phyloP scores from a whole-genome alignment of 23 tunicate species.

The Ascidia mentula region DNA sequence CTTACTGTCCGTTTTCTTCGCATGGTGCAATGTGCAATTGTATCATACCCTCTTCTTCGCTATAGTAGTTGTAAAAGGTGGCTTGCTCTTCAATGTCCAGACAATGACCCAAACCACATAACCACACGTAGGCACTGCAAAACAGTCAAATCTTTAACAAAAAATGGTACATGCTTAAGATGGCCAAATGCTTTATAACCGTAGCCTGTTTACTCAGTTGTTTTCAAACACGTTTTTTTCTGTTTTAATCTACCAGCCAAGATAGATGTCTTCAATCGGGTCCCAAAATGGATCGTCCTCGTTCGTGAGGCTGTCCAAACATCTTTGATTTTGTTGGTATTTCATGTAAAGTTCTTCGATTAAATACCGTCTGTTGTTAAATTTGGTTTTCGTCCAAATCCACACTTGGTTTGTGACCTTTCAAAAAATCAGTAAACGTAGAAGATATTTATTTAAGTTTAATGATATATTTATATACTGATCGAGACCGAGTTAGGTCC shows the following conservation, averaged over 20 bases:
- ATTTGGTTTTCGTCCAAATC: conserved; percentile 79
- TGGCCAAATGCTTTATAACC: too few relatives aligned
- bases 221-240: neutral
- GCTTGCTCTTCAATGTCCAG: conserved; percentile 60
- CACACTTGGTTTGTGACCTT: conserved; percentile 73
- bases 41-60: conserved; percentile 48
- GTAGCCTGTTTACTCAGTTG: too few relatives aligned
- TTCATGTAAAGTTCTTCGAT: conserved; percentile 76
- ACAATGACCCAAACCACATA: conserved; percentile 55
- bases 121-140: conserved; percentile 70
- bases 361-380: conserved; percentile 59
- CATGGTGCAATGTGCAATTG: conserved; percentile 60
- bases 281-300: conserved; percentile 84
- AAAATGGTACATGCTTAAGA: too few relatives aligned
- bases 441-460: too few relatives aligned
- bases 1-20: conserved; percentile 53
- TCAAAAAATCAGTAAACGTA: too few relatives aligned
- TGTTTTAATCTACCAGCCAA: conserved; percentile 51
- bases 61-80: conserved; percentile 34
- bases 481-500: too few relatives aligned
- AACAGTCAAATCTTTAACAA: neutral
- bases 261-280: conserved; percentile 74
- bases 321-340: conserved; percentile 34
- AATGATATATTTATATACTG: too few relatives aligned
- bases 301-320: conserved; percentile 21